phyloP scores from a whole-genome alignment of 2,888 invertebrate genomes.

The Coleophora deauratella region DNA sequence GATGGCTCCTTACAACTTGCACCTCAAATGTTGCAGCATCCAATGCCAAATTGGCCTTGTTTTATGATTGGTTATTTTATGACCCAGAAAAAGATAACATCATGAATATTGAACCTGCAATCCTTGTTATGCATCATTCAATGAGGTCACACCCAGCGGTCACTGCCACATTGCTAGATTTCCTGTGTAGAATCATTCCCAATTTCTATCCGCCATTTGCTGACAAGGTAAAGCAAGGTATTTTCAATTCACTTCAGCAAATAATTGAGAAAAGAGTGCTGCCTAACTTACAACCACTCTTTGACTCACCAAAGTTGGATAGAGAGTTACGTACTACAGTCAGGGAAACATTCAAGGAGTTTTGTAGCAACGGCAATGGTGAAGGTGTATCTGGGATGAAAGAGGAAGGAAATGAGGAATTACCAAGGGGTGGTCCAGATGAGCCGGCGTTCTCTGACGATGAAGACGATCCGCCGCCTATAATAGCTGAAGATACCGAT shows the following conservation, averaged over 20 bases:
- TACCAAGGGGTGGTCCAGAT: constrained; percentile 63
- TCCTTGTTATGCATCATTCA: constrained; percentile 94
- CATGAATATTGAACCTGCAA: constrained; percentile 96
- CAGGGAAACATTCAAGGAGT: constrained; percentile 93
- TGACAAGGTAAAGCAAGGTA: constrained; percentile 86
- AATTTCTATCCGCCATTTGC: constrained; percentile 87
- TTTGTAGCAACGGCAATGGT: constrained; percentile 77
- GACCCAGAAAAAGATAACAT: constrained; percentile 94
- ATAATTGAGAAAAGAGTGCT: constrained; percentile 94
- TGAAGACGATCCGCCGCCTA: constrained; percentile 79
- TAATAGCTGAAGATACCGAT: constrained; percentile 76
- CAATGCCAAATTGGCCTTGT: constrained; percentile 92
- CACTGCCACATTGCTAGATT: constrained; percentile 91
- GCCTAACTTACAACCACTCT: constrained; percentile 87
- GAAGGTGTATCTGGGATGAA: constrained; percentile 65
- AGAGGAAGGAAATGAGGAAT: constrained; percentile 58
- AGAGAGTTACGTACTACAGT: constrained; percentile 88
- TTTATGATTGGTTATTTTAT: constrained; percentile 95
- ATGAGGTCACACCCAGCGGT: constrained; percentile 93
- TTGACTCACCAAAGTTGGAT: constrained; percentile 91
- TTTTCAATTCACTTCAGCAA: constrained; percentile 86
- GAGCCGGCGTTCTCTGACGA: constrained; percentile 91
- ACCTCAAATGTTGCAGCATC: constrained; percentile 91
- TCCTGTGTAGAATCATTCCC: constrained; percentile 91
- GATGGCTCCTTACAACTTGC: constrained; percentile 93